Evolutionary conservation across 2,113 vertebrate species (phyloP).

Genomic region (Microcebus griseorufus): DNA sequence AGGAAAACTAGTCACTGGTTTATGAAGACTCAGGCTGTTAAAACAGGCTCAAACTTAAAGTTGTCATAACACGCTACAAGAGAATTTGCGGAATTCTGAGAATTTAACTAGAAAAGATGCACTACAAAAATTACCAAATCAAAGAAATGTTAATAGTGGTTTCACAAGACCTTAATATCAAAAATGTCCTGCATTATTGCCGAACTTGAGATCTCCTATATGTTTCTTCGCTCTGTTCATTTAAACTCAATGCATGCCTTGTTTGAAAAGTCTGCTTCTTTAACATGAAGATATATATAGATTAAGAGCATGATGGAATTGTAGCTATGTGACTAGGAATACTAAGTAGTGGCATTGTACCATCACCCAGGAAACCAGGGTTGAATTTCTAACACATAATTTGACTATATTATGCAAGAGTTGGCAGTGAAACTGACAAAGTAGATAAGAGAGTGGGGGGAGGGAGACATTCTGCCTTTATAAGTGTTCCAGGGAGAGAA

Average conservation of each 20-base stretch:
- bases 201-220: background rate
- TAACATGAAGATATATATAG: conserved; percentile 55
- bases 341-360: conserved; percentile 61
- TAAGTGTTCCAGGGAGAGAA: background rate
- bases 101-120: background rate
- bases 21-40: background rate
- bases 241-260: background rate
- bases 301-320: conserved; percentile 34
- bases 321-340: conserved; percentile 64
- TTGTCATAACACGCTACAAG: background rate
- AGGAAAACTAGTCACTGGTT: background rate
- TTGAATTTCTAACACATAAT: conserved; percentile 66
- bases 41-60: background rate
- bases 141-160: background rate
- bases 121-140: background rate
- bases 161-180: background rate
- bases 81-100: conserved; percentile 9
- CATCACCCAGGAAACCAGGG: conserved; percentile 73
- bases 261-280: conserved; percentile 28
- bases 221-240: background rate
- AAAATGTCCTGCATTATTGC: background rate
- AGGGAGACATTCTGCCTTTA: background rate
- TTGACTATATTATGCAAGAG: conserved; percentile 62
- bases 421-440: conserved; percentile 31
- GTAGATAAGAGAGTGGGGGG: background rate